Conservation (phyloP, 2,113 vertebrate species). For the Corythaixoides concolor region DNA sequence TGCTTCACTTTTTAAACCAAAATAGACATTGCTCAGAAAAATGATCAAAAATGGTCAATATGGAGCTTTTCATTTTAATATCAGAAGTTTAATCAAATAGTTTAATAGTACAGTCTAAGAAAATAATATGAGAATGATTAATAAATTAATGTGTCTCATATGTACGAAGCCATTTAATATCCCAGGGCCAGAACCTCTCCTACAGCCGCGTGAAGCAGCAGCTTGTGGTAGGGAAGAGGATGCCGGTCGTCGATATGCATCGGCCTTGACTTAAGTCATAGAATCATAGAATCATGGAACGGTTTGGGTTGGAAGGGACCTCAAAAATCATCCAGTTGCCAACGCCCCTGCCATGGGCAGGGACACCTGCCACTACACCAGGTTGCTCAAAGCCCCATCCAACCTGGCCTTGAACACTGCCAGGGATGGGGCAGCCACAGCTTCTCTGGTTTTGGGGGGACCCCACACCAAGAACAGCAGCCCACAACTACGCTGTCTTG, state of each 20-base stretch:
- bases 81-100: not conserved
- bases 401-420: too few species aligned
- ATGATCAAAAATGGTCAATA: not conserved
- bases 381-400: too few species aligned
- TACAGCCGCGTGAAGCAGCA: not conserved
- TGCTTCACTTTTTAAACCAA: not conserved
- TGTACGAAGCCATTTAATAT: not conserved
- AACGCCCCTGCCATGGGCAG: too few species aligned
- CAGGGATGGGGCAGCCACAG: too few species aligned
- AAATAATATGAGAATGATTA: not conserved
- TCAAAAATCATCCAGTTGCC: too few species aligned
- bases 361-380: too few species aligned
- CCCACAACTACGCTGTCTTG: rapidly evolving
- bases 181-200: not conserved
- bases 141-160: not conserved
- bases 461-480: not conserved
- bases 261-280: not conserved
- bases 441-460: not conserved
- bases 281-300: too few species aligned
- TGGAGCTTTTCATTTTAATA: not conserved
- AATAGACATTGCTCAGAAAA: not conserved
- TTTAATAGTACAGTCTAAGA: not conserved
- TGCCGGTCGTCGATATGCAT: rapidly evolving
- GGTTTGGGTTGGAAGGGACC: too few species aligned
- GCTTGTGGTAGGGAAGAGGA: not conserved